These are phyloP conservation scores for Peromyscus californicus DNA, from an alignment of 2,113 vertebrate species.

Conservation along the genomic window DNA sequence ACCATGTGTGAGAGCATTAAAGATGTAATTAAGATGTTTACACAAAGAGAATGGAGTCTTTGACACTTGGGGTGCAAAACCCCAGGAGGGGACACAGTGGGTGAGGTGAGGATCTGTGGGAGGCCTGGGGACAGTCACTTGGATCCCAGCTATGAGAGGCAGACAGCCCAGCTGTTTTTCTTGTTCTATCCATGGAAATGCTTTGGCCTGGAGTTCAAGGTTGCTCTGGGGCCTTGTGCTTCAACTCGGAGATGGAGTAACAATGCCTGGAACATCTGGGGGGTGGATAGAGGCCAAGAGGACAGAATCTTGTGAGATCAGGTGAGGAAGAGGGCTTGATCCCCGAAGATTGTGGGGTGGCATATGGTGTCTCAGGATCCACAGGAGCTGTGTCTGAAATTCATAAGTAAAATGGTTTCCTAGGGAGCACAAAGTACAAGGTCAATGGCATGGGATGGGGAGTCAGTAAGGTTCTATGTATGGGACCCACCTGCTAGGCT, in stretches of 20 bases:
- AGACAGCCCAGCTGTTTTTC: not conserved
- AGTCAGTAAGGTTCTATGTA: not conserved
- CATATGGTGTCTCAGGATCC: not conserved
- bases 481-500: not conserved
- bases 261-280: not conserved
- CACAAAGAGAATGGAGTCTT: constrained; percentile 49
- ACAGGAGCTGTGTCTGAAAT: not conserved
- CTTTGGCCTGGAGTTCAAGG: not conserved
- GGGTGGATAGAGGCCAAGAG: not conserved
- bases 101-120: not conserved
- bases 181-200: not conserved
- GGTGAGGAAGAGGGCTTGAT: not conserved
- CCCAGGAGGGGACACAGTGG: not conserved
- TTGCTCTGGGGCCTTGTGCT: not conserved
- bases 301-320: not conserved
- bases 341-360: not conserved
- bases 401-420: not conserved
- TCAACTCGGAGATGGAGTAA: not conserved
- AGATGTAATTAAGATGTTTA: constrained; percentile 81
- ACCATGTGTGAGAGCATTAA: constrained; percentile 76
- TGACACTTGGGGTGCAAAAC: constrained; percentile 48
- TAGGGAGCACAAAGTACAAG: not conserved
- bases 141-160: not conserved
- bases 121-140: not conserved
- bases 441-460: not conserved